Base-by-base conservation (phyloP, 2,113 vertebrate species). In the Steatornis caripensis region DNA sequence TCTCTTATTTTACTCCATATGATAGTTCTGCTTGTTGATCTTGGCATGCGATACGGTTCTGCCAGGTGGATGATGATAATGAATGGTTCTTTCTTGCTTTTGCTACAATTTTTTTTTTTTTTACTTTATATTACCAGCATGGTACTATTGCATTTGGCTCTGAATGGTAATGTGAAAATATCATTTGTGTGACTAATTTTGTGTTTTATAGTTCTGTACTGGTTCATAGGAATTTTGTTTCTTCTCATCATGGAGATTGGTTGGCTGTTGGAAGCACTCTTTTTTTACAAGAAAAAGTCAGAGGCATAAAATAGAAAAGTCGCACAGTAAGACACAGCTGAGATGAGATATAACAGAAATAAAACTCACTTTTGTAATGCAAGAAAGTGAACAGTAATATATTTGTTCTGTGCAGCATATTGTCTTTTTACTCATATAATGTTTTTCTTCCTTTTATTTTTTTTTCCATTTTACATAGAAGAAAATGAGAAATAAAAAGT, bases 281-380 rank as follows among this genome's bases (percentile, higher is more conserved):
- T 7, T 72, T 84, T 37, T 89, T 51, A 45, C 20, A 54, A 19
- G 36, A 41, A 64, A 79, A 34, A 85, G 23, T 48, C 51, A 84
- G 75, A 72, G 20, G 10, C 37, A 88, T 89, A 82, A 94, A 95
- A 90, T 37, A 71, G 41, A 90, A 84, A 93, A 93, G 61, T 87
- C 65, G 90, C 45, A 55, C 32, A 60, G 21, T 65, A 84, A 87
- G 64, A 37, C 20, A 72, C 68, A 91, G 15, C 13, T 92, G 43
- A 87, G 32, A 90, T 76, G 60, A 94, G 79, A 79, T 76, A 77
- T 22, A 79, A 64, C 19, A 84, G 69, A 76, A 74, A 90, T 77
- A 94, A 94, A 91, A 91, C 34, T 84, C 3, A 2, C 1, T 79
- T 82, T 94, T 97, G 57, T 32, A 91, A 87, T 6, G 43, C 29